These are phyloP conservation scores for Leptinotarsa defecta DNA, from an alignment of 1,140 invertebrate genomes.

Conservation along the genomic window DNA sequence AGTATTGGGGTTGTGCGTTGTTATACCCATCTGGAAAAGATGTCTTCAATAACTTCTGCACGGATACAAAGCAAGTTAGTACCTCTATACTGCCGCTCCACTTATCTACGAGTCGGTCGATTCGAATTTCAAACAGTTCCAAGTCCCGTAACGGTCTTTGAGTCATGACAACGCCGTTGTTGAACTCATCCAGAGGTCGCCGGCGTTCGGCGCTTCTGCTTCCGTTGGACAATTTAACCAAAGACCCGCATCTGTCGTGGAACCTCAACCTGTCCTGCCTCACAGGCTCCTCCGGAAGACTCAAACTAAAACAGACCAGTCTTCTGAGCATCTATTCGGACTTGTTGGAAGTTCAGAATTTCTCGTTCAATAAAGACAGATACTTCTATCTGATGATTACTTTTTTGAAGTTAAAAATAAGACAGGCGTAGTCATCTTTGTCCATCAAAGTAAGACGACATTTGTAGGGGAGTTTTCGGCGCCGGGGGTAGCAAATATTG, in stretches of 20 bases:
- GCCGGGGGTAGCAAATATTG: neutral
- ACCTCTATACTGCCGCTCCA: slow-evolving; percentile 91
- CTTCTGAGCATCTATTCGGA: neutral
- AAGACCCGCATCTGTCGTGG: slow-evolving; percentile 83
- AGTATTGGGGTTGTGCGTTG: slow-evolving; percentile 86
- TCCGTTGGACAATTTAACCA: slow-evolving; percentile 86
- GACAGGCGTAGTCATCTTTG: too few species aligned
- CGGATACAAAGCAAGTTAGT: slow-evolving; percentile 9
- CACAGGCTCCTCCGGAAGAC: slow-evolving; percentile 50
- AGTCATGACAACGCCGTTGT: slow-evolving; percentile 92
- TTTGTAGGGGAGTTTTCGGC: too few species aligned
- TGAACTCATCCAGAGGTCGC: slow-evolving; percentile 90
- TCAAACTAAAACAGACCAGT: slow-evolving; percentile 39
- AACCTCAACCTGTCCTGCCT: slow-evolving; percentile 75
- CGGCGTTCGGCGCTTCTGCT: slow-evolving; percentile 84
- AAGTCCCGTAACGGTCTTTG: slow-evolving; percentile 84
- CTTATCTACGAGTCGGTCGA: slow-evolving; percentile 88
- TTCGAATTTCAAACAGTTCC: slow-evolving; percentile 91
- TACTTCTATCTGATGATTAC: too few species aligned
- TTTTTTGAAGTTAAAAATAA: too few species aligned
- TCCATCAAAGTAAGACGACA: too few species aligned
- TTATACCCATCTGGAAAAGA: slow-evolving; percentile 77
- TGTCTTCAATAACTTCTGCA: neutral
- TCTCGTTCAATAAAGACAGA: too few species aligned
- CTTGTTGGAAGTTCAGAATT: neutral